These are phyloP conservation scores for Ptilorrhoa leucosticta DNA, from an alignment of 2,113 vertebrate species.

Conservation along the genomic window DNA sequence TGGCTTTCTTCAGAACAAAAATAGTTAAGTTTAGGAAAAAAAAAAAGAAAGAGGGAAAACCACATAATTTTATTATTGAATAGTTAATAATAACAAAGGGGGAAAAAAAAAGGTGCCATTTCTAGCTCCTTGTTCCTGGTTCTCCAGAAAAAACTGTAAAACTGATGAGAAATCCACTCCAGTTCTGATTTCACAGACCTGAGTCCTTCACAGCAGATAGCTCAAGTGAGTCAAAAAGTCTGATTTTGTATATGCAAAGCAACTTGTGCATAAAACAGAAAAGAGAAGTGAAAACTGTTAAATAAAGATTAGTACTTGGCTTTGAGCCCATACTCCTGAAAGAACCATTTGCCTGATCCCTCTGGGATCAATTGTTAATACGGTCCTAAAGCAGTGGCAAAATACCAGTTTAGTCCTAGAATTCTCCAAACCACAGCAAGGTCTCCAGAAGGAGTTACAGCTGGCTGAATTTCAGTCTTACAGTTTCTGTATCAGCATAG, in stretches of 20 bases:
- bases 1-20: neutral
- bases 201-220: neutral
- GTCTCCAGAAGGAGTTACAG: neutral
- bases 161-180: neutral
- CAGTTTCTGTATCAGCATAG: neutral
- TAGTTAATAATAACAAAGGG: neutral
- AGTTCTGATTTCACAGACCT: neutral
- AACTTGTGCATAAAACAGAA: neutral
- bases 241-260: neutral
- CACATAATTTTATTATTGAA: neutral
- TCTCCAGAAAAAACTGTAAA: neutral
- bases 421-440: neutral
- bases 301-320: neutral
- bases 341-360: neutral
- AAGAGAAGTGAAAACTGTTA: neutral
- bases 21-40: neutral
- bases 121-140: neutral
- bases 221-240: neutral
- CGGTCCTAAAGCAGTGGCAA: neutral
- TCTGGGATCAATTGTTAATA: neutral
- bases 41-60: neutral
- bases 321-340: neutral
- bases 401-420: neutral
- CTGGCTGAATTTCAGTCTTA: neutral
- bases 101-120: neutral